Evolutionary conservation across 2,888 invertebrate species (phyloP).

Genomic region (Eumacrocentrus americanus): DNA sequence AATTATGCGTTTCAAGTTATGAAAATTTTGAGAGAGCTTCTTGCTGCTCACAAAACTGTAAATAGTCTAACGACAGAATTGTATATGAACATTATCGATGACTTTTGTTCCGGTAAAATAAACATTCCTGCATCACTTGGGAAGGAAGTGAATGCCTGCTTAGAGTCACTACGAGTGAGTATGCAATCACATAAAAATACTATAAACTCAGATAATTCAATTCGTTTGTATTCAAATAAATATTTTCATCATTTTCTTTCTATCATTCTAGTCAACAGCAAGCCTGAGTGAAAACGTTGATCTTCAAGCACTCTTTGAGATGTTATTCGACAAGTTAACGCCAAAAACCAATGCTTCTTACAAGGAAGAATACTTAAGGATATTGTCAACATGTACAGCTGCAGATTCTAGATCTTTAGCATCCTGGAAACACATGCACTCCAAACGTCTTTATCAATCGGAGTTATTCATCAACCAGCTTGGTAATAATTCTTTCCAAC

Average conservation of each 20-base stretch:
- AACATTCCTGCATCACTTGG: conserved; percentile 65
- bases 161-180: conserved; percentile 67
- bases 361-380: conserved; percentile 67
- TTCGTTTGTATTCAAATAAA: conserved; percentile 2
- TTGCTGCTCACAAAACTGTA: conserved; percentile 62
- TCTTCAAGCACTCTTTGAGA: conserved; percentile 66
- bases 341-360: conserved; percentile 63
- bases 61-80: conserved; percentile 64
- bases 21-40: conserved; percentile 67
- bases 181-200: conserved; percentile 14
- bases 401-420: conserved; percentile 71
- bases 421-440: conserved; percentile 73
- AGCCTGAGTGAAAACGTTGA: conserved; percentile 40
- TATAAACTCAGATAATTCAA: background rate
- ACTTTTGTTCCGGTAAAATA: conserved; percentile 66
- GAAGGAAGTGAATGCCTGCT: conserved; percentile 65
- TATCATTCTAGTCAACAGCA: too few species aligned
- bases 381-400: conserved; percentile 68
- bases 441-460: conserved; percentile 71
- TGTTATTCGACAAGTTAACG: conserved; percentile 70
- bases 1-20: conserved; percentile 72
- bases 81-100: conserved; percentile 68
- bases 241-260: background rate
- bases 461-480: conserved; percentile 68
- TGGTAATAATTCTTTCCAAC: conserved; percentile 41